Conservation (phyloP, 2,888 invertebrate species). For the Apocheima hispidaria region DNA sequence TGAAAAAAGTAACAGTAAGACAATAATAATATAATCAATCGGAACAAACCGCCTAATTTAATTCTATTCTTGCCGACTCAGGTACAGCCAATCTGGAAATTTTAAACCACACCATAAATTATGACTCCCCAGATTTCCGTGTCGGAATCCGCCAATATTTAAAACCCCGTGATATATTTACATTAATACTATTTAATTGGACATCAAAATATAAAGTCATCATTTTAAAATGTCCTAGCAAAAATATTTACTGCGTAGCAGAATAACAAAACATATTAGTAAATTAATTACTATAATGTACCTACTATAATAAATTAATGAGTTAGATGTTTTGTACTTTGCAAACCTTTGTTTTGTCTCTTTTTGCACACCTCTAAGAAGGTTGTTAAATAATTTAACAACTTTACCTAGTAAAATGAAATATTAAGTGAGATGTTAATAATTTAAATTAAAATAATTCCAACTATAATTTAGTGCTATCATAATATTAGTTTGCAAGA, state of each 20-base stretch:
- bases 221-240: neutral
- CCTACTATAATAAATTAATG: too few relatives aligned
- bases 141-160: constrained; percentile 40
- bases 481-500: too few relatives aligned
- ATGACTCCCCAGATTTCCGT: constrained; percentile 30
- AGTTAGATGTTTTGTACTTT: too few relatives aligned
- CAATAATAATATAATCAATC: neutral
- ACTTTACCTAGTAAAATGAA: too few relatives aligned
- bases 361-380: too few relatives aligned
- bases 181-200: constrained; percentile 2
- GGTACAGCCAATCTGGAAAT: constrained; percentile 24
- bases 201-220: neutral
- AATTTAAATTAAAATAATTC: too few relatives aligned
- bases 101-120: constrained; percentile 40
- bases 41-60: neutral
- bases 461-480: too few relatives aligned
- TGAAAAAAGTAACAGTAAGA: neutral
- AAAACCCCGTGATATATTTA: constrained; percentile 32
- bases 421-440: too few relatives aligned
- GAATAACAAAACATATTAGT: too few relatives aligned
- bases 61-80: constrained; percentile 12
- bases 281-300: too few relatives aligned
- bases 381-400: too few relatives aligned
- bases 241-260: neutral
- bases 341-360: too few relatives aligned